These are phyloP conservation scores for Dichetophora obliterata DNA, from an alignment of 2,888 invertebrate genomes.

Conservation along the genomic window DNA sequence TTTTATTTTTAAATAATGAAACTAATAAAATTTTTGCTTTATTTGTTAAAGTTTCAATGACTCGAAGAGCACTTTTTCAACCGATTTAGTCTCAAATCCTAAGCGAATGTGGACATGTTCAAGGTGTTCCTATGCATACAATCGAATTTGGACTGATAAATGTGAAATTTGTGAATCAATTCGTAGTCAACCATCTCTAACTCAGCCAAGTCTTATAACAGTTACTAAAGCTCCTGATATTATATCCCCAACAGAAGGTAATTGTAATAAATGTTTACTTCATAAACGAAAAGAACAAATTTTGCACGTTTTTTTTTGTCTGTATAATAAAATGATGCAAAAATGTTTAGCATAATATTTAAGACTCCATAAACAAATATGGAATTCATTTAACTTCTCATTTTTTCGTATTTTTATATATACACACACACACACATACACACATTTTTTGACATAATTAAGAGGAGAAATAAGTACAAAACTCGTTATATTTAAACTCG, in stretches of 20 bases:
- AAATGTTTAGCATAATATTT: too few relatives aligned
- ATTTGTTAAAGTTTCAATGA: slow-evolving; percentile 48
- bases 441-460: too few relatives aligned
- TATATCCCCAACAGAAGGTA: slow-evolving; percentile 25
- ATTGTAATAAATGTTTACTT: neutral
- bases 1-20: neutral
- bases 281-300: neutral
- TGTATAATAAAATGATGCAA: too few relatives aligned
- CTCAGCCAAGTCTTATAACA: slow-evolving; percentile 79
- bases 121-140: slow-evolving; percentile 90
- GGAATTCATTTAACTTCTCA: too few relatives aligned
- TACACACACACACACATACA: too few relatives aligned
- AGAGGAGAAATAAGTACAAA: too few relatives aligned
- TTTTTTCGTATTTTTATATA: too few relatives aligned
- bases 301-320: too few relatives aligned
- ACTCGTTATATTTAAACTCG: too few relatives aligned
- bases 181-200: slow-evolving; percentile 74
- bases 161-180: slow-evolving; percentile 87
- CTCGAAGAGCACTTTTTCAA: slow-evolving; percentile 51
- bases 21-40: neutral
- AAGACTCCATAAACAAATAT: too few relatives aligned
- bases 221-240: slow-evolving; percentile 71
- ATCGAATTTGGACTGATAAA: slow-evolving; percentile 82
- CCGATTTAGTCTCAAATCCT: slow-evolving; percentile 61
- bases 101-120: slow-evolving; percentile 87